phyloP scores from a whole-genome alignment of 30 jellyfish, hydroid and myxozoan species.

The Hydractinia echinata region DNA sequence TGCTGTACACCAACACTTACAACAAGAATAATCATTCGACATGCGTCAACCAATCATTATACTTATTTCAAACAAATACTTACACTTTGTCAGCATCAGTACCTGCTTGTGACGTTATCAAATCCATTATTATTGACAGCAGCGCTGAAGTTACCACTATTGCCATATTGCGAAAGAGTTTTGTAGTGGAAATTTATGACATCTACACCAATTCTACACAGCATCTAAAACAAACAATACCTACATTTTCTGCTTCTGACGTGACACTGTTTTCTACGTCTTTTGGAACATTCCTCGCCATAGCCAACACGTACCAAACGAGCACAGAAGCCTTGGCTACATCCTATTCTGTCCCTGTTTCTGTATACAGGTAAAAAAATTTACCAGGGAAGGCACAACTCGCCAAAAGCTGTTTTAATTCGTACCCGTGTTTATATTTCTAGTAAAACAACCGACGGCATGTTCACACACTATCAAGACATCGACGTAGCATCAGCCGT shows the following conservation, averaged over 20 bases:
- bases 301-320: conserved; percentile 61
- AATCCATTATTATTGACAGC: neutral
- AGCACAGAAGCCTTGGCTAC: conserved; percentile 29
- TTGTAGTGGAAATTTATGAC: conserved; percentile 4
- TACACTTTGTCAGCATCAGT: neutral
- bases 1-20: neutral
- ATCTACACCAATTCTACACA: neutral
- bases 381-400: neutral
- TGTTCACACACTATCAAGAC: conserved; percentile 15
- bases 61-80: neutral
- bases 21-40: neutral
- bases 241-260: conserved; percentile 33
- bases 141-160: conserved; percentile 6
- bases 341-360: conserved; percentile 61
- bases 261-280: conserved; percentile 19
- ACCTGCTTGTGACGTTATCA: conserved; percentile 22
- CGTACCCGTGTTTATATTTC: neutral
- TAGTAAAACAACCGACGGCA: neutral
- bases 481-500: neutral
- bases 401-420: neutral
- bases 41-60: conserved; percentile 19
- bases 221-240: neutral
- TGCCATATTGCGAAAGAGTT: neutral
- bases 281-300: conserved; percentile 36
- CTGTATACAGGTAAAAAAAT: conserved; percentile 41